Evolutionary conservation across 2,888 invertebrate species (phyloP).

Genomic region (Malthinus seriepunctatus): DNA sequence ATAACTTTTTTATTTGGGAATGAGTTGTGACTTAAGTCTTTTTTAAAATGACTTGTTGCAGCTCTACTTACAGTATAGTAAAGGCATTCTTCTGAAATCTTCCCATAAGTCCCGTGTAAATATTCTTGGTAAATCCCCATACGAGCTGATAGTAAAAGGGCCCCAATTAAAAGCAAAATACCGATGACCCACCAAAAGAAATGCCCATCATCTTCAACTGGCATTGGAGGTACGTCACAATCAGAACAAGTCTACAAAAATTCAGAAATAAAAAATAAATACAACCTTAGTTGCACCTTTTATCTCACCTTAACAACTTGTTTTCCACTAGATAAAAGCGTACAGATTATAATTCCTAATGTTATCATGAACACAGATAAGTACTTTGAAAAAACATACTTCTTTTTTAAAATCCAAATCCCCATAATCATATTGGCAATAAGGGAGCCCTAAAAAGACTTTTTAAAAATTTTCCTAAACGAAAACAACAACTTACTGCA

Average conservation of each 20-base stretch:
- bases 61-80: slow-evolving; percentile 71
- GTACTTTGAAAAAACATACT: slow-evolving; percentile 83
- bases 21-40: too few relatives aligned
- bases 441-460: slow-evolving; percentile 78
- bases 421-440: slow-evolving; percentile 98
- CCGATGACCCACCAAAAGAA: slow-evolving; percentile 71
- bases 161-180: slow-evolving; percentile 80
- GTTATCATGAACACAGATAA: slow-evolving; percentile 92
- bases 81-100: slow-evolving; percentile 87
- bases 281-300: too few relatives aligned
- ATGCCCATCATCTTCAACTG: slow-evolving; percentile 59
- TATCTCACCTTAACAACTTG: slow-evolving; percentile 57
- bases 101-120: slow-evolving; percentile 81
- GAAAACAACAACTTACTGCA: slow-evolving; percentile 67
- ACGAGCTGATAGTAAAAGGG: slow-evolving; percentile 88
- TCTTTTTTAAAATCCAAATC: slow-evolving; percentile 82
- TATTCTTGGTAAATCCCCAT: slow-evolving; percentile 94
- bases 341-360: slow-evolving; percentile 88
- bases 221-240: slow-evolving; percentile 52
- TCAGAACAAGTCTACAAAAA: slow-evolving; percentile 21
- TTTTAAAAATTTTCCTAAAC: slow-evolving; percentile 10
- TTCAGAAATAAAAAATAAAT: neutral
- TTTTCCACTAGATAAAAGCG: slow-evolving; percentile 77
- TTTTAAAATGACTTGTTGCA: neutral
- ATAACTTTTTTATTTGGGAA: too few relatives aligned